phyloP scores from a whole-genome alignment of 2,113 vertebrate species.

The Hippocampus comes region DNA sequence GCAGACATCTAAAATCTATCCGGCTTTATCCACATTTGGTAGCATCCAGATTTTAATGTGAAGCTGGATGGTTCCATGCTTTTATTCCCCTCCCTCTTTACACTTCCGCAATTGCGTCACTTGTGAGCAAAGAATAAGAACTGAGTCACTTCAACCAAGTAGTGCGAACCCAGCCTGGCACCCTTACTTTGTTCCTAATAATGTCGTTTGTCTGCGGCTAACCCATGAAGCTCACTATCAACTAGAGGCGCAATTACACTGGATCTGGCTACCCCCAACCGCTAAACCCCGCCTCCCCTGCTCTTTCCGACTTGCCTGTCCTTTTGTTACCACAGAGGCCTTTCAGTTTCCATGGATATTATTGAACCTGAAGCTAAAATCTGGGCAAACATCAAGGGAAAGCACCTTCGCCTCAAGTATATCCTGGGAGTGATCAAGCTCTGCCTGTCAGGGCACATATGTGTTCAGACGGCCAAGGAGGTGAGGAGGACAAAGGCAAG shows the following conservation, averaged over 20 bases:
- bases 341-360: constrained; percentile 30
- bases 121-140: too few relatives aligned
- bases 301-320: neutral
- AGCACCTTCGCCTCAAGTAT: constrained; percentile 22
- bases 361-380: constrained; percentile 34
- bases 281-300: neutral
- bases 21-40: too few relatives aligned
- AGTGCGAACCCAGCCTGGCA: too few relatives aligned
- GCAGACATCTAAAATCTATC: too few relatives aligned
- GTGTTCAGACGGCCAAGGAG: constrained; percentile 13
- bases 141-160: too few relatives aligned
- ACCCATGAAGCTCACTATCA: constrained; percentile 42
- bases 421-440: constrained; percentile 25
- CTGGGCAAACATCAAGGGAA: constrained; percentile 29
- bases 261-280: constrained; percentile 26
- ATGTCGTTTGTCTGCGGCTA: constrained; percentile 43
- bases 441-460: constrained; percentile 31
- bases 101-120: too few relatives aligned
- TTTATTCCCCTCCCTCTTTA: too few relatives aligned
- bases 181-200: constrained; percentile 50
- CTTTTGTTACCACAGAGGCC: constrained; percentile 3
- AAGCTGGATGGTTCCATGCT: too few relatives aligned
- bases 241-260: constrained; percentile 44
- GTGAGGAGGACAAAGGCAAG: constrained; percentile 54
- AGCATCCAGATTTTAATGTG: too few relatives aligned